These are phyloP conservation scores for Lepidurus packardi DNA, from an alignment of 1,140 invertebrate species.

Conservation along the genomic window DNA sequence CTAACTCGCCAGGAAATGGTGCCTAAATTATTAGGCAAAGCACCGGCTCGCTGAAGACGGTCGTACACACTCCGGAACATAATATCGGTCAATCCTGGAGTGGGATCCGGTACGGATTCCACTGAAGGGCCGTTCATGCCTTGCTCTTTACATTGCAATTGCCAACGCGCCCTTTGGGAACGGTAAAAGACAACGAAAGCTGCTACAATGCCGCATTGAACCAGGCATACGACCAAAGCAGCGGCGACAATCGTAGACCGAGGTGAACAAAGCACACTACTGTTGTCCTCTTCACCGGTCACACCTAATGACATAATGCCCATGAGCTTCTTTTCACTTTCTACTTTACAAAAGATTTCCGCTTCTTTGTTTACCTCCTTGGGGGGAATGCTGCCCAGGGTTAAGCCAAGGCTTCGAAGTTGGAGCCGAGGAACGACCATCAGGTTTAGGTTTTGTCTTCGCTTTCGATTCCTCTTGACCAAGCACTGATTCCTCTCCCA, in stretches of 20 bases:
- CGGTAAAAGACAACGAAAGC: constrained; percentile 43
- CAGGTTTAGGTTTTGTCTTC: background rate
- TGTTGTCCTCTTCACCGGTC: constrained; percentile 29
- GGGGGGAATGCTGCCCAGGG: constrained; percentile 11
- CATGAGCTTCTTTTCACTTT: constrained; percentile 3
- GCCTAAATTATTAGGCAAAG: background rate
- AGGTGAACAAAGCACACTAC: constrained; percentile 41
- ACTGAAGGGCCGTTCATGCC: constrained; percentile 28
- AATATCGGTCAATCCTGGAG: constrained; percentile 41
- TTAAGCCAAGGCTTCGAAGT: background rate
- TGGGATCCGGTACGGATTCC: constrained; percentile 40
- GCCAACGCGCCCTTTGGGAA: constrained; percentile 40
- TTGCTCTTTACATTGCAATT: constrained; percentile 35
- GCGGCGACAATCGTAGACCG: constrained; percentile 43
- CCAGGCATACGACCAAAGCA: constrained; percentile 40
- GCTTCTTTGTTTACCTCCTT: constrained; percentile 29
- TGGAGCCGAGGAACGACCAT: background rate
- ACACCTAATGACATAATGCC: background rate
- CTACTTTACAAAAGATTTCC: constrained; percentile 3
- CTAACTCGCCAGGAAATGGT: background rate
- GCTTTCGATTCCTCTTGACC: constrained; percentile 27
- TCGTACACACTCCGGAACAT: constrained; percentile 41
- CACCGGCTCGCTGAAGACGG: constrained; percentile 32
- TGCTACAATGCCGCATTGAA: constrained; percentile 41
- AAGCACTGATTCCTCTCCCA: constrained; percentile 38